Percentiles rank a stretch among this genome's conserved stretches.
These are phyloP conservation scores for Spizaetus ornatus DNA, from an alignment of 2,113 vertebrate species.

Conservation along the genomic window DNA sequence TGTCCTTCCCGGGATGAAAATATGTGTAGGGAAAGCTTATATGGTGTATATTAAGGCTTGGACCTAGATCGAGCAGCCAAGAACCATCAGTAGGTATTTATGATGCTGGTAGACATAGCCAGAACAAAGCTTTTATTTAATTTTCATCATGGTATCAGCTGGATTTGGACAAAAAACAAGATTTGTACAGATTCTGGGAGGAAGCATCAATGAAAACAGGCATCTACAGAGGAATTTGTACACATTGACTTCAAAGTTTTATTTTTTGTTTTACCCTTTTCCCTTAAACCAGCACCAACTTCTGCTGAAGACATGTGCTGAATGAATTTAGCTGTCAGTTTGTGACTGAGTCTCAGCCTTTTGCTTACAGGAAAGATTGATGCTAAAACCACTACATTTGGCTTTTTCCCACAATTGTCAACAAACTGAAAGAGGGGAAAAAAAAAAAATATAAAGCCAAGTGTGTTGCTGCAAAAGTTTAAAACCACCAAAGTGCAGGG, in stretches of 20 bases:
- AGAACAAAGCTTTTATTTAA: neutral
- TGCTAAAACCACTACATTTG: neutral
- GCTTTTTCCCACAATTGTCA: neutral
- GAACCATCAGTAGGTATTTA: neutral
- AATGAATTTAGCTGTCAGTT: neutral
- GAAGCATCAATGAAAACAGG: neutral
- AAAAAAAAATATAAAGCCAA: neutral
- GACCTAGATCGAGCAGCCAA: too few species aligned
- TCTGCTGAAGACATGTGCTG: fast-evolving
- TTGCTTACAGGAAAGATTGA: fast-evolving
- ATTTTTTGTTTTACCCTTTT: neutral
- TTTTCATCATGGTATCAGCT: neutral
- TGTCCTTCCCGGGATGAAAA: neutral
- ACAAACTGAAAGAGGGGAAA: neutral
- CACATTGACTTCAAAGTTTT: neutral
- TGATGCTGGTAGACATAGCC: fast-evolving
- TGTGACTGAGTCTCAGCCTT: neutral
- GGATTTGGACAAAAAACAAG: neutral
- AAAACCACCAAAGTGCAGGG: neutral
- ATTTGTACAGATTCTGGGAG: neutral
- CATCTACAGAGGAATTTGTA: neutral
- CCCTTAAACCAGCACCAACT: neutral
- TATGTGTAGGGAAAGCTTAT: fast-evolving
- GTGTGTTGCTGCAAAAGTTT: neutral
- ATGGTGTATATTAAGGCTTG: fast-evolving